Base-by-base conservation (phyloP, 2,797 vertebrate species). In the Orestias chungarensis region DNA sequence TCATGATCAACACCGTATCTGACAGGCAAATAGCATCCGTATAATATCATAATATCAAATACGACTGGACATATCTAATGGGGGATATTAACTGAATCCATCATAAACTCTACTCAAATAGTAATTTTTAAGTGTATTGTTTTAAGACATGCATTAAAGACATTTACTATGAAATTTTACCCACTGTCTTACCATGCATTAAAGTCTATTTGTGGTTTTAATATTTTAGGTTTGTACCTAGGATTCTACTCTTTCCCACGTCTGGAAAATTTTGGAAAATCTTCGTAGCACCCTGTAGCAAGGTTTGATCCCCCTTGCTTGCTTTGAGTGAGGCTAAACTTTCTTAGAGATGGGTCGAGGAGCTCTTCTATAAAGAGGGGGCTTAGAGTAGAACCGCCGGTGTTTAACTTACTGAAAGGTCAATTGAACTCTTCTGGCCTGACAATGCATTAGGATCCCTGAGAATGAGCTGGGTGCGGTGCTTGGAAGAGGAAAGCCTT, bases 11-110 rank as follows among this genome's bases (percentile, higher is more conserved):
- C 9, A 4, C 47, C 23, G 50, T 66, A 78, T 76, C 42, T 72
- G 64, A 80, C 66, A 72, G 65, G 42, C n/a, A 57, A 79, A 54
- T 79, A 62, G 70, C 66, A 73, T 67, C 35, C 65, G 40, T 42
- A 42, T 66, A 59, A 73, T 35, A 65, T 67, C 12, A 52, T 74
- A 1, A 38, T 66, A 74, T 68, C 18, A 70, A 42, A 33, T 11
- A 11, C 4, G 8, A 31, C 7, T 35, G 52, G 52, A 6, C 14
- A 54, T 4, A 54, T 6, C 2, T 29, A 17, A 29, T 17, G 6
- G 50, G 25, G 25, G 50, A 52, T 52, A 52, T 52, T 52, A 52
- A 52, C 50, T 52, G 25, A 27, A 27, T 52, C 50, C 50, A 29
- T 29, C 52, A 54, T 15, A 7, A 54, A 25, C 50, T 54, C 50